Percentiles rank a stretch among this genome's conserved stretches.
Conservation (phyloP, 2,797 vertebrate species). For the Alcedo quadribrachys region DNA sequence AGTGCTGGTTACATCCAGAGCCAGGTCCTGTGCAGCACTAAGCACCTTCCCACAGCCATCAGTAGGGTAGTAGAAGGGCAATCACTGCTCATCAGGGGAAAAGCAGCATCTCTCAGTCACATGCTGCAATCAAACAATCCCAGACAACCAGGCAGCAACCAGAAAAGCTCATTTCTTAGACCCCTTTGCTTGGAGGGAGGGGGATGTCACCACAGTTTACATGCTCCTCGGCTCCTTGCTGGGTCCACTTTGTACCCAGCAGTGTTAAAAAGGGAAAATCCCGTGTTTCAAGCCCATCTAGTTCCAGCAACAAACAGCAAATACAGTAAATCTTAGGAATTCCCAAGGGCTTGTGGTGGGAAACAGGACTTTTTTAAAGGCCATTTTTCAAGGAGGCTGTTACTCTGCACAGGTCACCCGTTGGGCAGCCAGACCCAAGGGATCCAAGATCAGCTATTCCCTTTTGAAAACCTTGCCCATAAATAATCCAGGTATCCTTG, state of each 20-base stretch:
- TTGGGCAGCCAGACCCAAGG: not conserved
- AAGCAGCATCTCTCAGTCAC: not conserved
- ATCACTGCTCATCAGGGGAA: not conserved
- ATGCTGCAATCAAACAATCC: not conserved
- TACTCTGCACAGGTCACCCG: not conserved
- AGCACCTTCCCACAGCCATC: not conserved
- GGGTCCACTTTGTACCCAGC: not conserved
- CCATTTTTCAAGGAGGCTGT: not conserved
- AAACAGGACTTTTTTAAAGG: not conserved
- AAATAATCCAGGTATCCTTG: slow-evolving; percentile 59
- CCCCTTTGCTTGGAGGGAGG: not conserved
- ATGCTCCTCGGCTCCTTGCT: rapidly evolving
- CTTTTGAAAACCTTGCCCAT: slow-evolving; percentile 10
- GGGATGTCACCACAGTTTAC: rapidly evolving
- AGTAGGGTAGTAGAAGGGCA: not conserved
- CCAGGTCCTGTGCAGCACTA: not conserved
- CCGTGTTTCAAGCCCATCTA: not conserved
- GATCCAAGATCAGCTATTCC: slow-evolving; percentile 17
- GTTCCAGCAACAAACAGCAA: not conserved
- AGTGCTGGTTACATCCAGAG: rapidly evolving
- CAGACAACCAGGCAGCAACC: not conserved
- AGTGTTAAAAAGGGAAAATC: not conserved
- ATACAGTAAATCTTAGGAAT: not conserved
- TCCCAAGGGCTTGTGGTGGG: not conserved
- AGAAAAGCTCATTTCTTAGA: not conserved